Percentiles rank a stretch among this genome's conserved stretches.
phyloP scores from a whole-genome alignment of 2,888 invertebrate species.

The Biston stratarius region DNA sequence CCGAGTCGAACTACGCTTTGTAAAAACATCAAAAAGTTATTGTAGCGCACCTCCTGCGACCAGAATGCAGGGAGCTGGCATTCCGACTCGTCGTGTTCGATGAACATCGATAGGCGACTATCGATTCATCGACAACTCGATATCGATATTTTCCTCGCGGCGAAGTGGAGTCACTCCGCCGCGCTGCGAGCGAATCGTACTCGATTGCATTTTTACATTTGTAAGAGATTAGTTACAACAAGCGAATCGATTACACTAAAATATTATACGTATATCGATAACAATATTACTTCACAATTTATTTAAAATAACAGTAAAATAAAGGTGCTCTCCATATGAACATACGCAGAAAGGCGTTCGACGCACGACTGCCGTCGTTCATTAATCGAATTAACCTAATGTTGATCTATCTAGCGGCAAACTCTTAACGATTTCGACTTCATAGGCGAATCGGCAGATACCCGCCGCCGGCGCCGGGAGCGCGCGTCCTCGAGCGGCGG shows the following conservation, averaged over 20 bases:
- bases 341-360: too few species aligned
- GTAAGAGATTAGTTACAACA: background rate
- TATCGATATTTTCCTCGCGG: background rate
- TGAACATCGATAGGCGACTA: background rate
- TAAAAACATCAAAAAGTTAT: slow-evolving; percentile 61
- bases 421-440: slow-evolving; percentile 8
- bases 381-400: slow-evolving; percentile 3
- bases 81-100: background rate
- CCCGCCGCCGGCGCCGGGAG: background rate
- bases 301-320: slow-evolving; percentile 11
- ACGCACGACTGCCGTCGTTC: background rate
- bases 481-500: too few species aligned
- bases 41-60: too few species aligned
- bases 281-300: slow-evolving; percentile 5
- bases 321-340: too few species aligned
- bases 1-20: slow-evolving; percentile 43
- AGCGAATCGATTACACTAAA: slow-evolving; percentile 5
- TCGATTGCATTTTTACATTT: background rate
- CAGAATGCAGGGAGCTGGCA: too few species aligned
- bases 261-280: slow-evolving; percentile 13
- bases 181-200: background rate
- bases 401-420: background rate
- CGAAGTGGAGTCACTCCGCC: too few species aligned
- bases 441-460: slow-evolving; percentile 22
- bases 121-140: background rate